Evolutionary conservation across 2,113 vertebrate species (phyloP), one percentile per base, ranked within the genome.

Genomic region (Lepidothrix coronata): DNA sequence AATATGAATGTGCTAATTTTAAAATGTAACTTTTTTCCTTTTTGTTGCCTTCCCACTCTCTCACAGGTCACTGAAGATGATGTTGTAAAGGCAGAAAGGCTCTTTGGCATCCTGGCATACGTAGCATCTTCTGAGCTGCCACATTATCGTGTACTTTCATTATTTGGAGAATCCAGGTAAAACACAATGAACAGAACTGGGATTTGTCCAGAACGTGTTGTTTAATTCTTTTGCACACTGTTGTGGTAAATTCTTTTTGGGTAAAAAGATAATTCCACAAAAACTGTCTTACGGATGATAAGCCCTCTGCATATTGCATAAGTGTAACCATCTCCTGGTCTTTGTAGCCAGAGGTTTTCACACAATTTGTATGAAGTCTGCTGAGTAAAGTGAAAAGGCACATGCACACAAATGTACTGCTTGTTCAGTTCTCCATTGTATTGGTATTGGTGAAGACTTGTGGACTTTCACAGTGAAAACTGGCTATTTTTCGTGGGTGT

Each of bases 121-220:
- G 97, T 99, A 48, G 98, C 99, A n/a, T 98, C 99, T 78, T 99
- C 99, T 0, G 99, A 99, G 94, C 98, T 99, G 18, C 99, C 99
- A 0, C 99, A 98, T 49, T 99, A 98, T 73, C 98, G 98, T 6
- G 89, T 99, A 70, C 97, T 99, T 68, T 98, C 99, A 5, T 97
- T 99, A 52, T 95, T 99, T 55, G 99, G 99, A 77, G 99, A 99
- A 96, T 98, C 98, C 90, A 99, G 99, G 99, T 99, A 97, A 98
- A 58, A 66, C 33, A 13, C 21, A 49, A 19, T 23, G 19, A 79
- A 27, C 9, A 4, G 5, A 57, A n/a, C 54, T 58, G 37, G 15
- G 59, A 30, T 39, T 88, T 73, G 9, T 52, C n/a, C 27, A n/a
- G 31, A 66, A 30, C 0, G 0, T 57, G 13, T 4, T 51, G 12